A percentile compares a stretch with the other conserved stretches of the same genome.
phyloP scores from a whole-genome alignment of 2,113 vertebrate species.

The Pituophis catenifer region DNA sequence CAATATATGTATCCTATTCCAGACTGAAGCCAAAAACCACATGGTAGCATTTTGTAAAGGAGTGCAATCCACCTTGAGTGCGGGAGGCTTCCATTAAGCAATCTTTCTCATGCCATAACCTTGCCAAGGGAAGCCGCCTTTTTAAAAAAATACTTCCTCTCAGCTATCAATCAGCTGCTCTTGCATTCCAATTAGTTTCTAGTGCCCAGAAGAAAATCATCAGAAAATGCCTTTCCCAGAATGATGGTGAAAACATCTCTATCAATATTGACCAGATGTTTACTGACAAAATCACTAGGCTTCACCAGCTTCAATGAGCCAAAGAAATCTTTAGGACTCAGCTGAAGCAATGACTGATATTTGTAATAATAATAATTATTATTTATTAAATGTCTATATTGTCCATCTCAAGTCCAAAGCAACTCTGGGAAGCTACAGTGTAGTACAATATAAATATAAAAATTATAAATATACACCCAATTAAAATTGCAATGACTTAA shows the following conservation, averaged over 20 bases:
- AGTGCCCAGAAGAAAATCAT: background rate
- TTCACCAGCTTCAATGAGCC: background rate
- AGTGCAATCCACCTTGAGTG: slow-evolving; percentile 2
- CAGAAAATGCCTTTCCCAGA: background rate
- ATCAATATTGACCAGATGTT: background rate
- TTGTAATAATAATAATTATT: too few species aligned
- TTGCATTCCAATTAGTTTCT: background rate
- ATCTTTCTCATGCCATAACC: slow-evolving; percentile 7
- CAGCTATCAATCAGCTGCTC: background rate
- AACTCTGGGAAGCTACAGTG: background rate
- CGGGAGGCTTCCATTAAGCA: background rate
- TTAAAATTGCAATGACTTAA: background rate
- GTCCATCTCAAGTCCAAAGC: background rate
- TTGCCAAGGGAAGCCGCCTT: background rate
- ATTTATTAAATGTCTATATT: too few species aligned
- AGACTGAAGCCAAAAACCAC: slow-evolving; percentile 9
- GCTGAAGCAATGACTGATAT: too few species aligned
- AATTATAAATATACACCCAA: background rate
- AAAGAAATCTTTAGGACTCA: too few species aligned
- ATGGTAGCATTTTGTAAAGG: background rate
- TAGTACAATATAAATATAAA: background rate
- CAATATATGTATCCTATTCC: slow-evolving; percentile 30
- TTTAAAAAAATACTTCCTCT: slow-evolving; percentile 13
- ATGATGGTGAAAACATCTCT: background rate
- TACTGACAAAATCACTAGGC: background rate